Base-by-base conservation (phyloP, 2,113 vertebrate genomes). In the Stigmatopora nigra region DNA sequence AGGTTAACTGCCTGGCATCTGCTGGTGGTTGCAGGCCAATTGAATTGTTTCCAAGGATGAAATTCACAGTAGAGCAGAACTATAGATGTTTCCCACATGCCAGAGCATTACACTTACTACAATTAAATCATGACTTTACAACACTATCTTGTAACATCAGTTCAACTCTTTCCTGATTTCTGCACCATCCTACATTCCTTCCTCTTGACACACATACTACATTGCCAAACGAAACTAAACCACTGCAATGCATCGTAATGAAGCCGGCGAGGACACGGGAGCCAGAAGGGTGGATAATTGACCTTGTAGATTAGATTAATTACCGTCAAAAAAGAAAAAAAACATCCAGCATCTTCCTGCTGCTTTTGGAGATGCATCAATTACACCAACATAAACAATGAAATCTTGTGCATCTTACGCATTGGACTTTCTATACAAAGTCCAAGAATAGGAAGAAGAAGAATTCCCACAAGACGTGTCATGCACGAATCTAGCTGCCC, bases 251-350 rank as follows among this genome's bases (percentile, higher is more conserved):
- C n/a, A 19, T 51, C n/a, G n/a, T 9, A 12, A 22, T 20, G 11
- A 9, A 22, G 20, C 51, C 51, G 8, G 51, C 5, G 10, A 12
- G 20, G 19, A 53, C 3, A 41, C 38, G 38, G 9, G 38, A 53
- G 19, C 19, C 20, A 13, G 19, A 22, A 16, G 8, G 51, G 10
- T 4, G 19, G 9, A 22, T 20, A 53, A 53, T 53, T 22, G 51
- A 52, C 49, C 49, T 67, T 68, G 25, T 45, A 61, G 65, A 83
- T 83, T 72, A 74, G 65, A 82, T 58, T 79, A 76, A 84, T 83
- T 81, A 51, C 19, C 38, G 49, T 19, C 17, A 51, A 17, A 15
- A 7, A 17, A 51, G 7, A n/a, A 17, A 49, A 49, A 49, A 51
- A 19, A 51, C 69, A 64, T 63, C 46, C 56, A 70, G 3, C 56